A percentile compares a stretch with the other conserved stretches of the same genome.
Conservation (phyloP, 92 coral and sea anemone genomes). For the Umimayanthus kanabou region DNA sequence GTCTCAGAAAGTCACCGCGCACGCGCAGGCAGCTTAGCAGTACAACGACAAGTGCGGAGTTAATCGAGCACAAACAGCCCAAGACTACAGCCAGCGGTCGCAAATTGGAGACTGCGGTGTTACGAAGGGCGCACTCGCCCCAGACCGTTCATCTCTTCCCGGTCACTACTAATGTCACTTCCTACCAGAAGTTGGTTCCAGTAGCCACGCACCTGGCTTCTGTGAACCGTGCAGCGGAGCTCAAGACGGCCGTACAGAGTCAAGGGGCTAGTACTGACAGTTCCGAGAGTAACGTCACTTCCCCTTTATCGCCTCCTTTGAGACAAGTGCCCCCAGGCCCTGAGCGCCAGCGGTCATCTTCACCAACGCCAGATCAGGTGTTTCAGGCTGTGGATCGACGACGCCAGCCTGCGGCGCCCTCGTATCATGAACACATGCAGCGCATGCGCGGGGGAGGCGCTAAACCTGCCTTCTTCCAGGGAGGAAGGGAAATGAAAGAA, state of each 20-base stretch:
- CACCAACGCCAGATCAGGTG: constrained; percentile 94
- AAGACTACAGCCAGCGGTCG: constrained; percentile 81
- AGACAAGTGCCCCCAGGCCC: constrained; percentile 52
- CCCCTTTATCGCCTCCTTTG: constrained; percentile 53
- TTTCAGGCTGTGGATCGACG: constrained; percentile 94
- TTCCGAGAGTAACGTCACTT: constrained; percentile 59
- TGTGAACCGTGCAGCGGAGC: constrained; percentile 65
- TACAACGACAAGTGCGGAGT: constrained; percentile 97
- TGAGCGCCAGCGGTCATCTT: constrained; percentile 77
- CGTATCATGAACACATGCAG: constrained; percentile 98
- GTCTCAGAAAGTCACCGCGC: constrained; percentile 69
- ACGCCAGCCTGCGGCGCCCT: constrained; percentile 98
- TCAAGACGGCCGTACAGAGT: constrained; percentile 62
- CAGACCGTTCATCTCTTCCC: constrained; percentile 86
- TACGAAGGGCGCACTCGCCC: constrained; percentile 84
- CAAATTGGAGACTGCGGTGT: constrained; percentile 85
- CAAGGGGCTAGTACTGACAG: constrained; percentile 63
- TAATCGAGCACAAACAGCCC: constrained; percentile 87
- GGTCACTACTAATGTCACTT: constrained; percentile 65
- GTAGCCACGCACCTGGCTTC: constrained; percentile 66
- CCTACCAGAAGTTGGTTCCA: constrained; percentile 70
- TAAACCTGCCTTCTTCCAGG: constrained; percentile 78
- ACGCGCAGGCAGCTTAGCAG: constrained; percentile 85
- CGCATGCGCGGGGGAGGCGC: constrained; percentile 63
- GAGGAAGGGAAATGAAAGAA: constrained; percentile 53